Evolutionary conservation across 2,797 vertebrate genomes (phyloP), one percentile per base, ranked within the genome.

Genomic region (Pantherophis alleghaniensis): DNA sequence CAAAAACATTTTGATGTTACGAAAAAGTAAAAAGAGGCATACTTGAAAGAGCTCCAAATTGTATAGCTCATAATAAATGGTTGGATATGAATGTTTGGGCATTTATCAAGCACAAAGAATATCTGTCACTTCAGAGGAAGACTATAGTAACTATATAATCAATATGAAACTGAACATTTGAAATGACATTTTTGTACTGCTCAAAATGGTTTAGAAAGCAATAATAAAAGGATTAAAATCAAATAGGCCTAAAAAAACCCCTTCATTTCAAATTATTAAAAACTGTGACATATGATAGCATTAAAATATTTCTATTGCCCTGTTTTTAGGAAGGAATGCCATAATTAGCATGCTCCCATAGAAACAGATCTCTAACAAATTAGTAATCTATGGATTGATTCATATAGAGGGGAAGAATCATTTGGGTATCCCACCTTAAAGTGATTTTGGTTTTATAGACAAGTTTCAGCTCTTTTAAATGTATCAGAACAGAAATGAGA

Each of bases 21-120:
- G 37, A 20, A 86, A 90, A 94, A 86, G 7, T 56, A 32, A 83
- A 94, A 86, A 60, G 83, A 42, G 61, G 63, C 86, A 91, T 93
- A 69, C 3, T 12, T 89, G 37, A 89, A 89, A 86, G 93, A 92
- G 53, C 86, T 53, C 60, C 26, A 1, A 1, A 74, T 59, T 74
- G 69, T 90, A 63, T 0, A 0, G 47, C 83, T 95, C 90, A 93
- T 69, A 51, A 0, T 0, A 94, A 94, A 92, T 89, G 88, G 57
- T 91, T 91, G 94, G 94, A 90, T 37, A 93, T 92, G 66, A 94
- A 91, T 94, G 95, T 94, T 93, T 95, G 20, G 20, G 55, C 32
- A 61, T 32, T 57, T 16, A 95, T 94, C 91, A 92, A 95, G 86
- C 9, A 87, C 88, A 96, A 95, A 87, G 59, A 94, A 91, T 26